Evolutionary conservation across 2,113 vertebrate genomes (phyloP), one percentile per base, ranked within the genome.

Genomic region (Caretta caretta): DNA sequence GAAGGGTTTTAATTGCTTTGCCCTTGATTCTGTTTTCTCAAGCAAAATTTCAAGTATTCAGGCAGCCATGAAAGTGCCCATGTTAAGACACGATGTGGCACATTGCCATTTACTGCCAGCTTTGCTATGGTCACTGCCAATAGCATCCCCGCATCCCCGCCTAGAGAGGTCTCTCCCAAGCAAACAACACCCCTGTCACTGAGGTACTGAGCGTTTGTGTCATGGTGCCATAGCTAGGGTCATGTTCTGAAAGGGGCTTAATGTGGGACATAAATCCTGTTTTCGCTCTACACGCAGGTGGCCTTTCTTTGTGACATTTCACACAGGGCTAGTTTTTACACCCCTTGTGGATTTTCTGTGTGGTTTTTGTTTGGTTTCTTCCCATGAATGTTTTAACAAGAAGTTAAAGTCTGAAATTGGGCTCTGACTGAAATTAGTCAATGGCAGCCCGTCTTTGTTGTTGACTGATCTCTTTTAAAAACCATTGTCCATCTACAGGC

Each of bases 1-100:
- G 88, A 92, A 76, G 10, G 51, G 59, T 75, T 92, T 96, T 90
- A 80, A 93, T 93, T 84, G n/a, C 80, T 31, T 93, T 81, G 96
- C 72, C 79, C 93, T 95, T 82, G 86, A 92, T 59, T 86, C 51
- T 31, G 29, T 79, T 95, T 92, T 89, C 2, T 0, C 78, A 93
- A 80, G 84, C 72, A 57, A 80, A 92, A 87, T 17, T 75, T 25
- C 0, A 0, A n/a, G 4, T 90, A 57, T 38, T 19, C 1, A 0
- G 75, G 50, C 56, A 83, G 62, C 22, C 72, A 38, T 3, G 35
- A 20, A 72, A n/a, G 9, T 9, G 20, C 42, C 22, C 0, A 0
- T 56, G 49, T 65, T 29, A 9, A 9, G 5, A 38, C 4, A 6
- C 82, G 65, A 31, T 42, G 83, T 38, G 86, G 53, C 69, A n/a